Base-by-base conservation (phyloP, 2,113 vertebrate species). In the Sander lucioperca region DNA sequence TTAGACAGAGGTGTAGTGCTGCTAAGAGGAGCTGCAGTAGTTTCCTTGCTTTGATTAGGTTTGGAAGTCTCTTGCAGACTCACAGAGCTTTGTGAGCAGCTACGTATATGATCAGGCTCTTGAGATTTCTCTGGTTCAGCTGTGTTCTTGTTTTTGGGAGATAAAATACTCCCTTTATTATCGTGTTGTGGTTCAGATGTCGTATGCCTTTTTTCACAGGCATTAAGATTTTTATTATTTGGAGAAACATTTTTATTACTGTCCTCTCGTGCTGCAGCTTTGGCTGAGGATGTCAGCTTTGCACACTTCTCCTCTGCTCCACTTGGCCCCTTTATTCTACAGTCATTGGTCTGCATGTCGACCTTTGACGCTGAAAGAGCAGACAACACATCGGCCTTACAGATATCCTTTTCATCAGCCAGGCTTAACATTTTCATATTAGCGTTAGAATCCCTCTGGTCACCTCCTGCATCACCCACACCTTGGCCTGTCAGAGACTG, bases 361-460 rank as follows among this genome's bases (percentile, higher is more conserved):
- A 77, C 23, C 56, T 91, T 87, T 57, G 82, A 70, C 16, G 80
- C 70, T 56, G 59, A 51, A 56, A 70, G 74, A 80, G 85, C 78
- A 74, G 93, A 23, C 11, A 84, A 56, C 68, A 86, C 77, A 64
- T 12, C 39, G 1, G 62, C 63, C 62, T 63, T 82, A 61, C 68
- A 75, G 15, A 71, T 51, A 36, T 87, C 90, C 36, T 86, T 88
- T 45, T 80, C 88, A 84, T 87, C 79, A 57, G 71, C 39, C 6
- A 19, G 77, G 27, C 79, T 86, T 68, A 86, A 56, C 4, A 30
- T 63, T 74, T 79, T 92, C 76, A 90, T 56, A 77, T 93, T 94
- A 67, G 86, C 86, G 27, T 93, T 93, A 57, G 80, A 88, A 85
- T 94, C 94, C 78, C 71, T 89, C 50, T 45, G 63, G 62, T 79